A percentile compares a stretch with the other conserved stretches of the same genome.
Conservation (phyloP, 2,888 invertebrate species). For the Diploptera punctata region DNA sequence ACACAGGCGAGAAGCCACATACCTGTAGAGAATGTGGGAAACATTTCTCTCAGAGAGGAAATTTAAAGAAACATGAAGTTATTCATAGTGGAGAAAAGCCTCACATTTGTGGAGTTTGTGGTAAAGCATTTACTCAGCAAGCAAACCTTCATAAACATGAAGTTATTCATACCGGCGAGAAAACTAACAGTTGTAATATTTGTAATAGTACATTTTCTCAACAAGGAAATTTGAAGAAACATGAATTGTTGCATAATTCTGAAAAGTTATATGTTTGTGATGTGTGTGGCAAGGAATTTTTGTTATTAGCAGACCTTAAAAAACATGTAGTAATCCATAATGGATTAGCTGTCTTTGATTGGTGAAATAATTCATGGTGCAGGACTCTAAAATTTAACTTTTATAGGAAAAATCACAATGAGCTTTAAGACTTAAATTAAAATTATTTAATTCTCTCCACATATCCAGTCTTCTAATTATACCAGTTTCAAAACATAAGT, state of each 20-base stretch:
- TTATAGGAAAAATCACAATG: too few species aligned
- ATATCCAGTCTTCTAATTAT: too few species aligned
- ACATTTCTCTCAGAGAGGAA: background rate
- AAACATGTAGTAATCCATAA: background rate
- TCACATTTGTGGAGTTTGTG: background rate
- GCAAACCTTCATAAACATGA: constrained; percentile 10
- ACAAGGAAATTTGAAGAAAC: constrained; percentile 3
- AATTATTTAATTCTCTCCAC: too few species aligned
- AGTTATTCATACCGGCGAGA: background rate
- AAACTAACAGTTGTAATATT: background rate
- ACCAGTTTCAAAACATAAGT: too few species aligned
- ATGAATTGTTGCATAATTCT: background rate
- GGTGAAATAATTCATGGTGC: too few species aligned
- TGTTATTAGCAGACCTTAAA: background rate
- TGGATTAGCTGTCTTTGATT: background rate
- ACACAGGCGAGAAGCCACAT: constrained; percentile 9
- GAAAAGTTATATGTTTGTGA: background rate
- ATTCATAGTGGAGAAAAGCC: constrained; percentile 24
- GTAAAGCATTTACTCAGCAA: constrained; percentile 10
- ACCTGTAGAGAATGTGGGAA: background rate
- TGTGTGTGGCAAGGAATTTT: background rate
- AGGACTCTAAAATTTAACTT: too few species aligned
- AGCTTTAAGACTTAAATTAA: too few species aligned
- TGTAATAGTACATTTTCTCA: background rate
- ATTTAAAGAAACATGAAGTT: constrained; percentile 12